Evolutionary conservation across 2,888 invertebrate genomes (phyloP), one percentile per base, ranked within the genome.

Genomic region (Pemphredon lugubris): DNA sequence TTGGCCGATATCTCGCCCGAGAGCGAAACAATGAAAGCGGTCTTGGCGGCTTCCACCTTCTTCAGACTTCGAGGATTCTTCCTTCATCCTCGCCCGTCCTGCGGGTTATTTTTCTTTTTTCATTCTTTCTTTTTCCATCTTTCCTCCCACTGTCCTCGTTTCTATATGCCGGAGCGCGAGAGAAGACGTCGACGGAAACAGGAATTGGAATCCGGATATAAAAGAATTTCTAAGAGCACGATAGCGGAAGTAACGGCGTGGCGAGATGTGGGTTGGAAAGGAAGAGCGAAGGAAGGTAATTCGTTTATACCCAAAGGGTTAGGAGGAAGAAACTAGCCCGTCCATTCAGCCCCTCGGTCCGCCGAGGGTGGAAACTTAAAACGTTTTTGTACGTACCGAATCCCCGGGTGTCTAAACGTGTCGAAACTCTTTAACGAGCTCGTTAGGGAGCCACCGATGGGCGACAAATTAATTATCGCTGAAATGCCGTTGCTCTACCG

Each of bases 381-480:
- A 77, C 79, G 72, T 76, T 80, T 80, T 77, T 76, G 60, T 73
- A 51, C 66, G 42, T n/a, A 53, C 21, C 73, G 69, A 75, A 77
- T 66, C 54, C n/a, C 37, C 37, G 68, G 47, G 39, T n/a, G n/a
- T 71, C 74, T 68, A 75, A 74, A 72, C 67, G 79, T 78, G 78
- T 78, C 73, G 75, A 81, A 85, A 86, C 79, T 85, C 81, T 86
- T 86, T 84, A 85, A 86, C 86, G 84, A 85, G 78, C 82, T 83
- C 78, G 82, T 84, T 84, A 83, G 71, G 61, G 32, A 70, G 34
- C 48, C 66, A 48, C 26, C 63, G 68, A 69, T 76, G 64, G 70
- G 63, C 63, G 71, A 58, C 65, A 77, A 77, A 80, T 84, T 83
- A 84, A 84, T 83, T 84, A 79, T 71, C 75, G 26, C 48, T 42